Base-by-base conservation (phyloP, 2,888 invertebrate species). In the Caenorhabditis zanzibari region DNA sequence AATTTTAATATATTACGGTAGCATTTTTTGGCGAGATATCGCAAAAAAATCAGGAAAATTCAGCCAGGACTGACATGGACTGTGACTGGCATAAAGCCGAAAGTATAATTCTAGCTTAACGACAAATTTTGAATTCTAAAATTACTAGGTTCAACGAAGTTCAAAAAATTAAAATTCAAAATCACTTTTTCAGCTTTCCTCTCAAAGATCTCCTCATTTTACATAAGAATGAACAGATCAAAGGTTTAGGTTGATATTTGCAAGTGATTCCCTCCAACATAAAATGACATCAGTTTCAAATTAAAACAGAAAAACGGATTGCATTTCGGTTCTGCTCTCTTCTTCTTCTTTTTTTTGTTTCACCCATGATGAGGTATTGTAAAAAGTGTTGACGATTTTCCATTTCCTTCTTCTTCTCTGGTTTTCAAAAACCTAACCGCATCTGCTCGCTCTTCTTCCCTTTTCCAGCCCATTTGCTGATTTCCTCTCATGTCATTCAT, bases 211-310 rank as follows among this genome's bases (percentile, higher is more conserved):
- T n/a, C n/a, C n/a, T n/a, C n/a, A n/a, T n/a, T n/a, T n/a, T n/a
- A n/a, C 38, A 38, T 6, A 32, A 38, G 10, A 10, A 12, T 38
- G 10, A 12, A 38, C 12, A 38, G 12, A 12, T 38, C 38, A 10
- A 10, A 12, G 38, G 7, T 38, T 38, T 10, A 12, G 38, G 38
- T 38, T 38, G 38, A 38, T 38, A 52, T 66, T 66, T 44, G 52
- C 32, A 32, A 41, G 12, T 38, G 38, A 10, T 38, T 38, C 38
- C n/a, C n/a, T 38, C 7, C 22, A 35, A 28, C 16, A 38, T 5
- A 68, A 38, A 54, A 68, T 68, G 68, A 68, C 68, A 68, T 68
- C 68, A 68, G 68, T 68, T 68, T 68, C 54, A 49, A 68, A 68
- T 68, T 52, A 68, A 68, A 16, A 19, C 47, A 47, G 58, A 58